Evolutionary conservation across 2,888 invertebrate species (phyloP).

Genomic region (Willowsia nigromaculata): DNA sequence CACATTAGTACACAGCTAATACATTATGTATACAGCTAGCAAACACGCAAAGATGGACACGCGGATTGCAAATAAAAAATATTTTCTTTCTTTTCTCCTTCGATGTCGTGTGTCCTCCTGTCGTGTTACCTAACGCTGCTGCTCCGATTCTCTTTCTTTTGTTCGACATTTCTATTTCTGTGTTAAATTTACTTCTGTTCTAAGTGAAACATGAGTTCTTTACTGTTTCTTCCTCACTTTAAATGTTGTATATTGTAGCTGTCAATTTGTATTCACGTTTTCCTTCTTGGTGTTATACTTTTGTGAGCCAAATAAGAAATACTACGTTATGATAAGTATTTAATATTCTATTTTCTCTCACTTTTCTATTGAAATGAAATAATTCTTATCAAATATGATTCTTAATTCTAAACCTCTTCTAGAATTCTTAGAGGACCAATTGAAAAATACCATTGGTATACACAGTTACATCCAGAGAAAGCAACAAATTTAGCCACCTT

Average conservation of each 20-base stretch:
- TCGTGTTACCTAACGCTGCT: neutral
- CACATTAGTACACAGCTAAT: neutral
- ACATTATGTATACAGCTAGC: neutral
- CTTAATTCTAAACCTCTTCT: neutral
- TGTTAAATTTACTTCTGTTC: neutral
- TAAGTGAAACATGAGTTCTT: no score
- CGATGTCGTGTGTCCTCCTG: neutral
- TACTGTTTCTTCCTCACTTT: no score
- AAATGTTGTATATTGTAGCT: no score
- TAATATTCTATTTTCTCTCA: no score
- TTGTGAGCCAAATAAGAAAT: no score
- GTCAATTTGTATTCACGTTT: no score
- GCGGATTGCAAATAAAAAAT: neutral
- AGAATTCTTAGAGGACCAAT: neutral
- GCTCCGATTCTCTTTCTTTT: neutral
- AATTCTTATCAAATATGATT: neutral
- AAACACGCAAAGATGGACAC: neutral
- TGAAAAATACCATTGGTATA: neutral
- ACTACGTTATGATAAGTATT: neutral
- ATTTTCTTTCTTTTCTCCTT: neutral
- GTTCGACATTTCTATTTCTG: neutral
- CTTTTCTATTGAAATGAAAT: neutral
- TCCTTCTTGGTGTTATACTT: no score
- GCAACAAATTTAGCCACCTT: neutral
- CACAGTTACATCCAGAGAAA: neutral